Base-by-base conservation (phyloP, 1,140 invertebrate genomes). In the Ditylenchus dipsaci region DNA sequence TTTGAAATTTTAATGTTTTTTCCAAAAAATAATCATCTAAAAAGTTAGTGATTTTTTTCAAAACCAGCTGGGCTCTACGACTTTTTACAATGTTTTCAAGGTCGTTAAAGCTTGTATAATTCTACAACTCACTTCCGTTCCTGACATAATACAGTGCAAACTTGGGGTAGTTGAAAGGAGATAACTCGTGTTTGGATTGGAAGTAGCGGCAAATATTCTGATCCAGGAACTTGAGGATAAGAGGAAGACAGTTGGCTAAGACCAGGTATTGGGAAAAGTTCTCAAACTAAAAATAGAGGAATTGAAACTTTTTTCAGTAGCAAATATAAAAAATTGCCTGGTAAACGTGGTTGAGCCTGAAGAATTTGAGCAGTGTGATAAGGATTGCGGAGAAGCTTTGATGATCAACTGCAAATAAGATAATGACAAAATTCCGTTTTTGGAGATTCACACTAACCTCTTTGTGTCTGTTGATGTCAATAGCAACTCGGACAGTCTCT, bases 311-410 rank as follows among this genome's bases (percentile, higher is more conserved):
- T 38, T 38, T 38, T 38, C 11, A 5, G n/a, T n/a, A n/a, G n/a
- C n/a, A n/a, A n/a, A n/a, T 38, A 5, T 38, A 38, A 11, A 38
- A 38, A 38, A 38, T 38, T 11, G 11, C 33, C 33, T 87, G 86
- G 84, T 97, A 98, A 15, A 97, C 88, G 84, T 99, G 95, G 86
- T 97, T 98, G n/a, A 97, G 86, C 86, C 98, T 97, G 75, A 98
- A 94, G 85, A 97, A 95, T 84, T 99, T 99, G 56, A 98, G 85
- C 43, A 98, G 86, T 11, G 98, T 85, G 59, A 98, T 84, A 53
- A 98, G 86, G 68, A 97, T 92, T 1, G 90, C 93, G 45, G 94
- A 0, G 97, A 91, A 13, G 94, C 91, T 87, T 99, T 98, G 0
- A 97, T 93, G 73, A 98, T 93, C 47, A 98, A 94, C 87, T 98